Evolutionary conservation across 2,113 vertebrate species (phyloP), one percentile per base, ranked within the genome.

Genomic region (Thamnaconus septentrionalis): DNA sequence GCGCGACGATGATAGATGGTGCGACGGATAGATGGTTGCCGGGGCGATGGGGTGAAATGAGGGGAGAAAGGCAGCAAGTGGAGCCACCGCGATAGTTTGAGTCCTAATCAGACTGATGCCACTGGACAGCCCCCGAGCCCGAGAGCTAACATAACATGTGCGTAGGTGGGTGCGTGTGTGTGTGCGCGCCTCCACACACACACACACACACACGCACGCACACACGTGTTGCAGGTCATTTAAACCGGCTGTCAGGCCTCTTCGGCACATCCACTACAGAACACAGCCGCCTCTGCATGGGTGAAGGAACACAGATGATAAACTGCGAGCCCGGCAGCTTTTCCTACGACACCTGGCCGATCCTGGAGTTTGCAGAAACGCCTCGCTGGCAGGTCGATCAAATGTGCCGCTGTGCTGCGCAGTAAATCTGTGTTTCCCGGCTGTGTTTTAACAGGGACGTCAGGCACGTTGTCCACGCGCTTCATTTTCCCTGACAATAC

Each of bases 31-130:
- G 31, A 42, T 43, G 61, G 50, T 64, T 68, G 43, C 39, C 42
- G 11, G 10, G 6, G 10, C 64, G 7, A 39, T 31, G 18, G 71
- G 62, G 47, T 66, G 67, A 73, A 56, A 53, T 40, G 44, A 59
- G 56, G 75, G 55, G 66, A 75, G 61, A 59, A 64, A 46, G 52
- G 71, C 72, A 61, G 46, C 61, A 50, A 84, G 68, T 77, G 67
- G 57, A 76, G 54, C 65, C 60, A 49, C 64, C 31, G 2, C 69
- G 53, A 82, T 64, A 62, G 72, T 75, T 81, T 78, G 81, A 87
- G 72, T 74, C 69, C 65, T 82, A 81, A 82, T 87, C 82, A 80
- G 71, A 66, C 72, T 75, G 68, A 89, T 83, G 54, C 63, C 59
- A 75, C 50, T 53, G 75, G 83, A 87, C 83, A 87, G 65, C 71